phyloP scores from a whole-genome alignment of 2,797 vertebrate genomes.

The Anabacerthia variegaticeps region DNA sequence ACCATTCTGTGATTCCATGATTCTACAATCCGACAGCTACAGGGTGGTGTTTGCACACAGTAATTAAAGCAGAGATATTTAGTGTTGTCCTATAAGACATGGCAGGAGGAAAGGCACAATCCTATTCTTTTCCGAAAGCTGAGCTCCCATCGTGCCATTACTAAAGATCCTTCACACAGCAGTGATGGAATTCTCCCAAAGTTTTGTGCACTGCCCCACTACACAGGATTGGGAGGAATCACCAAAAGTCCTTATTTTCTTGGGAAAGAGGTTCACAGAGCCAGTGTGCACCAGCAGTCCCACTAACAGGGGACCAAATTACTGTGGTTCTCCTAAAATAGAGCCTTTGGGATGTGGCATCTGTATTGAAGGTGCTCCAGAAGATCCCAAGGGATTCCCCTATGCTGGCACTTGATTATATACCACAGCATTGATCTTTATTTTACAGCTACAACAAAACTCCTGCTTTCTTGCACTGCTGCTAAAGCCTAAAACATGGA shows the following conservation, averaged over 20 bases:
- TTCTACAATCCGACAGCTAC: background rate
- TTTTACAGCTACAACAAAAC: background rate
- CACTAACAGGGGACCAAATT: background rate
- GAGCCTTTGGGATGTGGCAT: background rate
- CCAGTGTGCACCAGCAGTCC: background rate
- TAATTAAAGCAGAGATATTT: background rate
- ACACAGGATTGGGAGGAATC: background rate
- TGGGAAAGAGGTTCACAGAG: background rate
- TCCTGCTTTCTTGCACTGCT: background rate
- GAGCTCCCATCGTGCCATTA: background rate
- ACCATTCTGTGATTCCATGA: background rate
- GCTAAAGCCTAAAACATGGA: background rate
- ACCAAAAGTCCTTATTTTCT: background rate
- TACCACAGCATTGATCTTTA: background rate
- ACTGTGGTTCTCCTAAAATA: background rate
- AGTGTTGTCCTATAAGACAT: background rate
- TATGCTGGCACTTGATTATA: background rate
- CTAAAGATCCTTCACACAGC: background rate
- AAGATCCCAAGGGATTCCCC: background rate
- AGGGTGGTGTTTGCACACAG: background rate
- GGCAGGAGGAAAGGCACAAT: background rate
- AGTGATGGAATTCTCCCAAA: background rate
- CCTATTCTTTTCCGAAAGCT: background rate
- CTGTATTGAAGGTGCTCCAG: background rate
- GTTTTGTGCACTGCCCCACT: background rate